phyloP scores from a whole-genome alignment of 2,888 invertebrate species.

The Argyra leucocephala region DNA sequence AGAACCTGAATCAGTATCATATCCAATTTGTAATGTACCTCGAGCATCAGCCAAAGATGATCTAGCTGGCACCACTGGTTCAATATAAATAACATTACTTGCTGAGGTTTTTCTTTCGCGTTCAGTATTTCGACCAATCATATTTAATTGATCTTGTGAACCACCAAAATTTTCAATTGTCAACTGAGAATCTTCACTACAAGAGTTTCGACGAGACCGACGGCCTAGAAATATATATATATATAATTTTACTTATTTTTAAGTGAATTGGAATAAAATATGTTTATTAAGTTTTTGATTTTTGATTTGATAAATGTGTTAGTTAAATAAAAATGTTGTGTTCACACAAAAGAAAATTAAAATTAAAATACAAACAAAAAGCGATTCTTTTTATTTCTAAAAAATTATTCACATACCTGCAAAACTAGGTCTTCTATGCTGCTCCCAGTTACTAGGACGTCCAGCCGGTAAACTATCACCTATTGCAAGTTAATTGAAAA shows the following conservation, averaged over 20 bases:
- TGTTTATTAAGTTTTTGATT: no score
- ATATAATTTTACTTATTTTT: background rate
- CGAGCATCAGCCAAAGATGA: constrained; percentile 68
- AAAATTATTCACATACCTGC: constrained; percentile 48
- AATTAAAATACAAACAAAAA: background rate
- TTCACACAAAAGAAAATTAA: constrained; percentile 12
- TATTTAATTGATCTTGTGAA: constrained; percentile 79
- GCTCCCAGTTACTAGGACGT: constrained; percentile 77
- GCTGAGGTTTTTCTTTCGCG: constrained; percentile 45
- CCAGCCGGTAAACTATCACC: constrained; percentile 60
- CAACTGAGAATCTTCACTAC: constrained; percentile 77
- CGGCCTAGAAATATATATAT: constrained; percentile 56
- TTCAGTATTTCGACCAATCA: constrained; percentile 73
- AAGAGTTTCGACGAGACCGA: constrained; percentile 73
- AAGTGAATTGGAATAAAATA: no score
- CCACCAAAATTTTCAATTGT: constrained; percentile 91
- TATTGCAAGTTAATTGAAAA: constrained; percentile 23
- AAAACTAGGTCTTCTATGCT: constrained; percentile 58
- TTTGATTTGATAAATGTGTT: no score
- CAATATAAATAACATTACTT: constrained; percentile 39
- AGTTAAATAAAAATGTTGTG: no score
- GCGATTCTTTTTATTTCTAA: background rate
- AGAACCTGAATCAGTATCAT: constrained; percentile 51
- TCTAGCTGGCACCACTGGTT: constrained; percentile 60
- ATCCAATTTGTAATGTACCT: constrained; percentile 59